Conservation (phyloP, 2,888 invertebrate genomes). For the Itoplectis maculator region DNA sequence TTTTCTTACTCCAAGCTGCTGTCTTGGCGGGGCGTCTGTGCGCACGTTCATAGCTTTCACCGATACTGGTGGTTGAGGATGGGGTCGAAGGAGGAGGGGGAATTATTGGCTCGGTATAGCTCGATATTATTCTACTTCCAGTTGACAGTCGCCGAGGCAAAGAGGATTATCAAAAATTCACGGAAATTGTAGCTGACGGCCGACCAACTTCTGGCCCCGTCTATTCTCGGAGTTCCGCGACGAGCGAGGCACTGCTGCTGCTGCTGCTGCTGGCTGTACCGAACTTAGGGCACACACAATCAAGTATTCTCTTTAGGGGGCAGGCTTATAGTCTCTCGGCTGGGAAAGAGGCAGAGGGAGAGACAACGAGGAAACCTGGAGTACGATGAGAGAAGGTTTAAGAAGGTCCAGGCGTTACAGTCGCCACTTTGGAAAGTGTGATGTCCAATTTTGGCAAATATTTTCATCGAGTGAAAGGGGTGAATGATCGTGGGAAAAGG, state of each 20-base stretch:
- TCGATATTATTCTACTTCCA: slow-evolving; percentile 19
- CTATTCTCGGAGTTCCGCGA: slow-evolving; percentile 39
- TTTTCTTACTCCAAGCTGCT: not conserved
- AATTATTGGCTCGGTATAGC: not conserved
- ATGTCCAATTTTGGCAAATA: not conserved
- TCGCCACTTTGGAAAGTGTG: not conserved
- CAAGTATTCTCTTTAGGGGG: slow-evolving; percentile 63
- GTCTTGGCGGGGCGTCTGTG: not conserved
- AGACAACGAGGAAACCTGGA: not conserved
- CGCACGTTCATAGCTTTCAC: not conserved
- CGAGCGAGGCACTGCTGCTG: not conserved
- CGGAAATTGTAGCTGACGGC: slow-evolving; percentile 31
- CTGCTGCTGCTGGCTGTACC: not conserved
- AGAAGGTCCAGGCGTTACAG: not conserved
- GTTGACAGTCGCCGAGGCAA: not conserved
- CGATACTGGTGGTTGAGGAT: no score
- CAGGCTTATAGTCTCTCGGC: not conserved
- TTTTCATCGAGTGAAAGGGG: not conserved
- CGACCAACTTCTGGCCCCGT: slow-evolving; percentile 21
- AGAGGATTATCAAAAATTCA: slow-evolving; percentile 38
- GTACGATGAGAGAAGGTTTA: not conserved
- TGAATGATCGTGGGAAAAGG: no score
- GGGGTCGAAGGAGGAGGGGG: no score
- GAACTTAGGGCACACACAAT: slow-evolving; percentile 22
- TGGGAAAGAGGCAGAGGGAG: not conserved